Base-by-base conservation (phyloP, 2,888 invertebrate species). In the Diachrysia chrysitis region DNA sequence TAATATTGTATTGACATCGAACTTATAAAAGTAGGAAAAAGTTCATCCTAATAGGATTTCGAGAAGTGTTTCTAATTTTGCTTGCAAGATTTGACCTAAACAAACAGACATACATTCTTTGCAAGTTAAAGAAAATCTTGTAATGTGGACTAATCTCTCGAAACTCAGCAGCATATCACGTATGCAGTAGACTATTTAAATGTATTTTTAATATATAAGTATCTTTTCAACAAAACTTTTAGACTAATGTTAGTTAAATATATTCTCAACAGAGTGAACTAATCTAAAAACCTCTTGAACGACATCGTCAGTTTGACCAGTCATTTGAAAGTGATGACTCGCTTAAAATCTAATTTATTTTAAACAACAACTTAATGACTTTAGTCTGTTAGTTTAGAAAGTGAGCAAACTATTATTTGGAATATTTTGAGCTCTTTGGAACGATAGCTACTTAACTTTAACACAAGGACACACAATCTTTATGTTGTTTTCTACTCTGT, bases 301-400 rank as follows among this genome's bases (percentile, higher is more conserved):
- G 19, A 55, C 29, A 25, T 23, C 58, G 60, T 61, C 42, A 54
- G 46, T 54, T 16, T 32, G 29, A 35, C 19, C 46, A 46, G 55
- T 60, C 58, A 54, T 25, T 74, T 62, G 61, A 73, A 73, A 73
- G 64, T 51, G 58, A 56, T 69, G 76, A 75, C 61, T 69, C 21
- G 46, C n/a, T 56, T 35, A 59, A 60, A 69, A 54, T 21, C 37
- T 19, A 59, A 58, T 53, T 64, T 51, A 51, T 58, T 51, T 7
- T n/a, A 55, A 74, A 69, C 53, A 51, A 61, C 46, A 51, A 54
- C 51, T 64, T 7, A 6, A 23, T 21, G 19, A 55, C 51, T 74
- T 78, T 70, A 48, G 58, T 58, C 55, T 59, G 54, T 16, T 35
- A 9, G 23, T 48, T 58, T 23, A 37, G 54, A 63, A 53, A 69